Evolutionary conservation across 2,113 vertebrate genomes (phyloP).

Genomic region (Falco punctatus): DNA sequence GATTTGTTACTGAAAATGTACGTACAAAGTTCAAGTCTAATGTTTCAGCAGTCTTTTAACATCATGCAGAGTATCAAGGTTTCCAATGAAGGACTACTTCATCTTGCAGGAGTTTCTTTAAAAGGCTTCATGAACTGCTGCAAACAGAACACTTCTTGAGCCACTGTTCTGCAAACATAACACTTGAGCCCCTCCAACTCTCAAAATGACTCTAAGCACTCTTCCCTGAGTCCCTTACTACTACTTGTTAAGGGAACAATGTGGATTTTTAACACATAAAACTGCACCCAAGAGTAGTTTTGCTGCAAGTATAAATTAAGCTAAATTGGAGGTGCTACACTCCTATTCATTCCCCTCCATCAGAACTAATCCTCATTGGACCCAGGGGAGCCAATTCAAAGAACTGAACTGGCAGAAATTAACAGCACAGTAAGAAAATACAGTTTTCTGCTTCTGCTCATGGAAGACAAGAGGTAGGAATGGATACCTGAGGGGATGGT

Average conservation of each 20-base stretch:
- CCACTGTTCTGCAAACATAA: no score
- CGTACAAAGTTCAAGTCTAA: not conserved
- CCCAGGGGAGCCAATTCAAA: not conserved
- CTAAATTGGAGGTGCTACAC: not conserved
- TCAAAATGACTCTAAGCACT: not conserved
- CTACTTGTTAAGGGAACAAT: not conserved
- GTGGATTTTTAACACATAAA: fast-evolving
- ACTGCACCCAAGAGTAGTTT: not conserved
- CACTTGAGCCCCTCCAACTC: no score
- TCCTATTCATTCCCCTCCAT: not conserved
- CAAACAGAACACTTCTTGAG: not conserved
- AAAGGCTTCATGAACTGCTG: not conserved
- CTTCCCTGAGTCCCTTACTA: not conserved
- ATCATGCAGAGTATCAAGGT: not conserved
- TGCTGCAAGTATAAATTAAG: not conserved
- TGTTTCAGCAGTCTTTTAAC: not conserved
- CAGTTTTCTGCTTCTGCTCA: not conserved
- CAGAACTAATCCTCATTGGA: not conserved
- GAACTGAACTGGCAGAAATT: not conserved
- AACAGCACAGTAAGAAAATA: not conserved
- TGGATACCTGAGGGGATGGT: fast-evolving
- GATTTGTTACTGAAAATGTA: not conserved
- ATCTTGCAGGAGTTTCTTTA: not conserved
- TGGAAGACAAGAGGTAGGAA: not conserved
- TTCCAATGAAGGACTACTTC: not conserved